phyloP scores from a whole-genome alignment of 2,888 invertebrate genomes.

The Schrankia costaestrigalis region DNA sequence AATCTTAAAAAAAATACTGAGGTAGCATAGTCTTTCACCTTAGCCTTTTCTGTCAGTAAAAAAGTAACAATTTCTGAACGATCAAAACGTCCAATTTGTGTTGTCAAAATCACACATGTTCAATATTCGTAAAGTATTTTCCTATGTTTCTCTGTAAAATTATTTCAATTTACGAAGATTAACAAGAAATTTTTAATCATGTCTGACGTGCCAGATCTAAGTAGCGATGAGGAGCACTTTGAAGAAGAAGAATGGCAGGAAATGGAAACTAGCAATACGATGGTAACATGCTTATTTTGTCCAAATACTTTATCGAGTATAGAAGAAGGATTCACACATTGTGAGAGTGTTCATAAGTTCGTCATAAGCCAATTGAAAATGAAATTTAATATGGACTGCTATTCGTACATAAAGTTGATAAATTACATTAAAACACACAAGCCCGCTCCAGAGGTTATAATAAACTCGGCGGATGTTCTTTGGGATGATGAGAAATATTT shows the following conservation, averaged over 20 bases:
- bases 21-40: too few species aligned
- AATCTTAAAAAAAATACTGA: too few species aligned
- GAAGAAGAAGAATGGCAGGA: constrained; percentile 76
- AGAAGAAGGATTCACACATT: constrained; percentile 84
- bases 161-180: too few species aligned
- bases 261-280: constrained; percentile 64
- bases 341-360: constrained; percentile 83
- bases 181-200: too few species aligned
- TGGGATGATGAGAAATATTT: constrained; percentile 91
- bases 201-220: constrained; percentile 74
- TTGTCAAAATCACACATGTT: constrained; percentile 34
- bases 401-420: constrained; percentile 89
- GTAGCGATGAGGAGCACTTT: constrained; percentile 73
- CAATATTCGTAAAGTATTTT: constrained; percentile 11
- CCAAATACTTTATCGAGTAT: constrained; percentile 79
- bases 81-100: neutral
- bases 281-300: constrained; percentile 87
- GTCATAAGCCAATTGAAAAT: constrained; percentile 83
- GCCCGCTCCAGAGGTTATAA: constrained; percentile 78
- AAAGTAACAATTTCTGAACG: constrained; percentile 3
- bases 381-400: constrained; percentile 89
- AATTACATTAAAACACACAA: constrained; percentile 88
- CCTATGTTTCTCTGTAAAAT: constrained; percentile 2
- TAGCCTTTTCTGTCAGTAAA: too few species aligned
- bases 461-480: constrained; percentile 69